Base-by-base conservation (phyloP, 2,113 vertebrate species). In the Melierax canorus region DNA sequence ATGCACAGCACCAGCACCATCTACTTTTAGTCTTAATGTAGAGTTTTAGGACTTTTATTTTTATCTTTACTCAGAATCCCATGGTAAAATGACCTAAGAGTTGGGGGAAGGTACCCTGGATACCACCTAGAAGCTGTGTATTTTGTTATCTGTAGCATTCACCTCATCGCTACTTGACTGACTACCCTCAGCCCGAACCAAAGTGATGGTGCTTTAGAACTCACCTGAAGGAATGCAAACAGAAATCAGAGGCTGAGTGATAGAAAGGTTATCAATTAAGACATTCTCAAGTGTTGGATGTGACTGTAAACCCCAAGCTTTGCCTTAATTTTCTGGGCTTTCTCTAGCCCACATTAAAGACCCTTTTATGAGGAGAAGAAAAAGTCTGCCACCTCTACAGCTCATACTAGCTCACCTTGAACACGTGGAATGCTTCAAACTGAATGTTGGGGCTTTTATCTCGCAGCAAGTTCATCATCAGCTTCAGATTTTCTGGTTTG, bases 401-500 rank as follows among this genome's bases (percentile, higher is more conserved):
- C 21, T 50, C 30, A 48, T 8, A 20, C 11, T 58, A 29, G 34
- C 97, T 96, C 97, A 99, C 99, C 99, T 99, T 99, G 91, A 99
- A 99, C 92, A 99, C 99, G 0, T 99, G 99, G 95, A 99, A 99
- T 23, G 99, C 99, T 98, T 99, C 99, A 95, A 99, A 99, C 97
- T 99, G 99, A 86, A 99, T 99, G 98, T 99, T 99, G 92, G 99
- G 99, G 93, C 99, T 99, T 97, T 99, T 99, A 90, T 99, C 99
- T 91, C 99, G 98, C 74, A 99, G 98, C 68, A 99, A 98, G 79
- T 99, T 99, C 99, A 99, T 99, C 99, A 99, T 99, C 66, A 99
- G 98, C 88, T 99, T 99, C 94, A 99, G 98, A 96, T 99, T 99
- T 97, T 99, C 99, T 8, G 99, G 99, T 97, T 99, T 99, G 98